phyloP scores from a whole-genome alignment of 2,113 vertebrate species.

The Misgurnus anguillicaudatus region DNA sequence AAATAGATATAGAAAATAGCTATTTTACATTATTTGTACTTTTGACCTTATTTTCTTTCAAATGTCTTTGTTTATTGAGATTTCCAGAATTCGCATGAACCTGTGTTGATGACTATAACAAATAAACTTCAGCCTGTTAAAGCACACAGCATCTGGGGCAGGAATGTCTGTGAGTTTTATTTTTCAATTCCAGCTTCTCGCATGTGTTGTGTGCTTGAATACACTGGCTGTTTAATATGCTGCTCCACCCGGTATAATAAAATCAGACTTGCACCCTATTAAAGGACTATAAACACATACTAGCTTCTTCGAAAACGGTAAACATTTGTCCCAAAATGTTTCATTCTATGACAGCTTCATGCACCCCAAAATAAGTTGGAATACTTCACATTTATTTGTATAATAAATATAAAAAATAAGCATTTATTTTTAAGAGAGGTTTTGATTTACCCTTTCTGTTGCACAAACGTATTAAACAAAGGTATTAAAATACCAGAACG shows the following conservation, averaged over 20 bases:
- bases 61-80: background rate
- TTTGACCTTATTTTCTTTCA: no score
- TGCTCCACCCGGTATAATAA: constrained; percentile 74
- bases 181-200: constrained; percentile 51
- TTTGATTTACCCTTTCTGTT: no score
- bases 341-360: no score
- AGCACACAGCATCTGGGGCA: constrained; percentile 35
- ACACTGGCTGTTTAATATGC: constrained; percentile 64
- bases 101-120: constrained; percentile 7
- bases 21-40: no score
- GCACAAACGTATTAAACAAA: no score
- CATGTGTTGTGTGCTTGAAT: constrained; percentile 56
- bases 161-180: background rate
- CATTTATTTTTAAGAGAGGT: no score
- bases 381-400: no score
- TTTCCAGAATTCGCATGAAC: background rate
- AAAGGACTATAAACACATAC: constrained; percentile 57
- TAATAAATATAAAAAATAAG: no score
- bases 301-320: constrained; percentile 43
- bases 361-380: no score
- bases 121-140: constrained; percentile 3
- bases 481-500: no score
- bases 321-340: constrained; percentile 39
- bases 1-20: no score
- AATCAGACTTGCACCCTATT: constrained; percentile 59